A percentile compares a stretch with the other conserved stretches of the same genome.
These are phyloP conservation scores for Pinna nobilis DNA, from an alignment of 1,140 invertebrate species.

Conservation along the genomic window DNA sequence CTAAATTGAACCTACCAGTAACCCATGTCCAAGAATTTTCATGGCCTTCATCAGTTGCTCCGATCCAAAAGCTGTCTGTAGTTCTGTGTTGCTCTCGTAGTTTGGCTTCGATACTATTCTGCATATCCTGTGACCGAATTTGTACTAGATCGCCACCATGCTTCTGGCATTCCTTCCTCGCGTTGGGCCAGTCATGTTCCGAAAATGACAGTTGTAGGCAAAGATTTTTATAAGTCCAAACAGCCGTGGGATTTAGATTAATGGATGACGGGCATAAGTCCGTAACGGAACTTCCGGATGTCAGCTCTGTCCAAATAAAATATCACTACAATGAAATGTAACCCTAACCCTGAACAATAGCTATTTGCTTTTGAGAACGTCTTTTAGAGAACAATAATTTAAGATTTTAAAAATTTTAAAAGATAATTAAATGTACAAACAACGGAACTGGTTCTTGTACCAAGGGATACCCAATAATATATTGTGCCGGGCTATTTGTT, in stretches of 20 bases:
- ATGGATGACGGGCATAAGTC: background rate
- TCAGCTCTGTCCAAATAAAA: no score
- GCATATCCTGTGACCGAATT: background rate
- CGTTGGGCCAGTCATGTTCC: slow-evolving; percentile 10
- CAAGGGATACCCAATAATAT: no score
- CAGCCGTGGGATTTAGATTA: background rate
- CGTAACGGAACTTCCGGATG: no score
- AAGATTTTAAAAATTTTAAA: no score
- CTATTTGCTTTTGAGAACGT: no score
- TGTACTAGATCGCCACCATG: slow-evolving; percentile 10
- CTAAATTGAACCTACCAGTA: slow-evolving; percentile 6
- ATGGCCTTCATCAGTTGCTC: slow-evolving; percentile 1
- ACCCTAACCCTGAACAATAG: no score
- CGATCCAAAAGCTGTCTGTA: background rate
- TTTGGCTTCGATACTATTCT: slow-evolving; percentile 5
- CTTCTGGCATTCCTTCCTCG: background rate
- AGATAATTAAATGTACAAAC: no score
- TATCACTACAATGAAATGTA: no score
- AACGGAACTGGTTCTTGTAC: no score
- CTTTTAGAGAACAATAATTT: no score
- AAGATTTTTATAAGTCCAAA: background rate
- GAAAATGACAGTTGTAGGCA: background rate
- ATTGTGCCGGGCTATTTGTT: no score
- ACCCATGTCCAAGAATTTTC: slow-evolving; percentile 3
- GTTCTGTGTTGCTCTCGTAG: background rate